phyloP scores from a whole-genome alignment of 2,113 vertebrate genomes.

The Oriolus oriolus region DNA sequence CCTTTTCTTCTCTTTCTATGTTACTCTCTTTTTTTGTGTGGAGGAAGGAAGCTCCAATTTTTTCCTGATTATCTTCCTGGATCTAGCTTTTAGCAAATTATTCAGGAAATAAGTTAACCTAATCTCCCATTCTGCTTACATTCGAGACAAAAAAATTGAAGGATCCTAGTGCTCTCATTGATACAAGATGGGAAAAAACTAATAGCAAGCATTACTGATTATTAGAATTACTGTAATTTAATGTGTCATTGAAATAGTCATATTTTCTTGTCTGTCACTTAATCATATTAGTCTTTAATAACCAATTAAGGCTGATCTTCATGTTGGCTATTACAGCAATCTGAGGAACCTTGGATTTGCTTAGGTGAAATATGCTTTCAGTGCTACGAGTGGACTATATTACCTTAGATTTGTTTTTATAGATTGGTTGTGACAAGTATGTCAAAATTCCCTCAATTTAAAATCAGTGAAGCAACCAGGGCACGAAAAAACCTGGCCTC shows the following conservation, averaged over 20 bases:
- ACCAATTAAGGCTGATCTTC: not conserved
- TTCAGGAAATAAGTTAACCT: not conserved
- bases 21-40: not conserved
- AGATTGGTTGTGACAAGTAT: not conserved
- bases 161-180: not conserved
- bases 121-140: not conserved
- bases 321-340: not conserved
- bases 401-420: not conserved
- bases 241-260: not conserved
- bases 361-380: not conserved
- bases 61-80: not conserved
- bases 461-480: not conserved
- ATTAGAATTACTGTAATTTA: not conserved
- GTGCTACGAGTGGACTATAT: not conserved
- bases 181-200: not conserved
- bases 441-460: not conserved
- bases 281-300: not conserved
- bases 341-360: not conserved
- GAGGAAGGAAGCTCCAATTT: not conserved
- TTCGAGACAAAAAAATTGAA: not conserved
- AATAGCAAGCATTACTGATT: not conserved
- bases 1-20: not conserved
- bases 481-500: accelerated
- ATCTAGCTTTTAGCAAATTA: not conserved
- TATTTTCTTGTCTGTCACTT: not conserved